Evolutionary conservation across 2,113 vertebrate genomes (phyloP).

Genomic region (Myodes glareolus): DNA sequence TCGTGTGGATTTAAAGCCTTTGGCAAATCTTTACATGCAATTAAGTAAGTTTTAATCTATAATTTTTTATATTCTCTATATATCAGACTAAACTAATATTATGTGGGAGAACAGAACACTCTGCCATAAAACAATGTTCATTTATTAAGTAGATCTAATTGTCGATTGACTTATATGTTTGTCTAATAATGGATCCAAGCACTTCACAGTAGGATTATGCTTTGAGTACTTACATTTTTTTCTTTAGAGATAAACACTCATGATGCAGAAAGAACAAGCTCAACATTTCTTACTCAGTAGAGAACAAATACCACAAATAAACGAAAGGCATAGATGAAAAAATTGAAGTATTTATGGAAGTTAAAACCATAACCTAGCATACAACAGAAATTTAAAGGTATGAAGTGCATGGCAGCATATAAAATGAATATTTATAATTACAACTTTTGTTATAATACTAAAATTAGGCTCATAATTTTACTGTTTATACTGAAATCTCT

Average conservation of each 20-base stretch:
- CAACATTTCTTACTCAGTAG: not conserved
- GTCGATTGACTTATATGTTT: not conserved
- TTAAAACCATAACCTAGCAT: not conserved
- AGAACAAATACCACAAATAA: constrained; percentile 31
- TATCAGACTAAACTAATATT: constrained; percentile 43
- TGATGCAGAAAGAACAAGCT: not conserved
- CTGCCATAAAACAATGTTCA: not conserved
- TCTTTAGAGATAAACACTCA: not conserved
- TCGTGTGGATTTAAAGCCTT: not conserved
- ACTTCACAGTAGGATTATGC: not conserved
- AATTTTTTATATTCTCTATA: not conserved
- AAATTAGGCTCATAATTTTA: not conserved
- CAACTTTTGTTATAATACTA: not conserved
- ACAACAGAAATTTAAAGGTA: not conserved
- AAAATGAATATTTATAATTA: not conserved
- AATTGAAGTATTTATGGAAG: not conserved
- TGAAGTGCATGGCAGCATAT: not conserved
- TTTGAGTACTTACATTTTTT: not conserved
- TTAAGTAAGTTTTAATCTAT: constrained; percentile 30
- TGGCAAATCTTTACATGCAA: not conserved
- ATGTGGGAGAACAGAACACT: not conserved
- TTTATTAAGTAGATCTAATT: not conserved
- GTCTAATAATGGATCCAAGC: not conserved
- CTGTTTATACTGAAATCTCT: not conserved
- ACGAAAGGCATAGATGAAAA: not conserved